Evolutionary conservation across 2,113 vertebrate genomes (phyloP).

Genomic region (Turnix velox): DNA sequence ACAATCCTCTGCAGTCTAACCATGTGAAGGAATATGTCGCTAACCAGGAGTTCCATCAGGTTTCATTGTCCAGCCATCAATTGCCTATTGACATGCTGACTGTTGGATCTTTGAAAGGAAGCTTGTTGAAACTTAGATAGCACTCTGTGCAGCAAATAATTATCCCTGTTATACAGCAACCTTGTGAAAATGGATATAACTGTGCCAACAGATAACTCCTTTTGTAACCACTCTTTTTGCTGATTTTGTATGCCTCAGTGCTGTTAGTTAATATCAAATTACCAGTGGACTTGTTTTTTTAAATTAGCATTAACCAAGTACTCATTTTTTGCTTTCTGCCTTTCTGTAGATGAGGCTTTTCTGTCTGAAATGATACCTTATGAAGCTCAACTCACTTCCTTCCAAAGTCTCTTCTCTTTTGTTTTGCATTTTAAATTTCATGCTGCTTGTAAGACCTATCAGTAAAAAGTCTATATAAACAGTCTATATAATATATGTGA

Average conservation of each 20-base stretch:
- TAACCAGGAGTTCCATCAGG: not conserved
- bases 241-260: not conserved
- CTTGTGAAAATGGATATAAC: not conserved
- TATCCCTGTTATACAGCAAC: not conserved
- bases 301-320: not conserved
- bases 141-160: not conserved
- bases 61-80: not conserved
- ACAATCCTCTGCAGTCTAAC: accelerated
- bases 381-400: not conserved
- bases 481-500: too few relatives aligned
- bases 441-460: not conserved
- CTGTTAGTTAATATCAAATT: slow-evolving; percentile 8
- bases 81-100: not conserved
- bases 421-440: not conserved
- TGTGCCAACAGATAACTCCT: not conserved
- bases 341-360: not conserved
- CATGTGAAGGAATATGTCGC: accelerated
- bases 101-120: not conserved
- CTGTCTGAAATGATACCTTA: not conserved
- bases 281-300: not conserved
- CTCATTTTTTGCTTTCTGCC: not conserved
- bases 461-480: not conserved
- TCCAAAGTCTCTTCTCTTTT: not conserved
- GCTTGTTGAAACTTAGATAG: not conserved
- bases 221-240: not conserved